Percentiles rank a stretch among this genome's conserved stretches.
phyloP scores from a whole-genome alignment of 1,140 invertebrate genomes.

The Anastrepha ludens region DNA sequence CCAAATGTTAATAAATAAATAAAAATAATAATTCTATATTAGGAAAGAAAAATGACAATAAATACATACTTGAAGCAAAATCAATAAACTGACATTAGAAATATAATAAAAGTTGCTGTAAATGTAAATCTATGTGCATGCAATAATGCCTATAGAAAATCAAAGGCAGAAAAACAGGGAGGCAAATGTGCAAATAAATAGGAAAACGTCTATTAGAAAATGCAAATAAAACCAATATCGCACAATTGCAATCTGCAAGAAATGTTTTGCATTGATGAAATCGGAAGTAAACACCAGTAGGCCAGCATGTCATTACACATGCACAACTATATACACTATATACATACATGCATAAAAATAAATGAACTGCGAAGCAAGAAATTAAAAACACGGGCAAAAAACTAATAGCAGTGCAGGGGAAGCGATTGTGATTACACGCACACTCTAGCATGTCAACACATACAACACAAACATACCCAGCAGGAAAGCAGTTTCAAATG shows the following conservation, averaged over 20 bases:
- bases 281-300: slow-evolving; percentile 44
- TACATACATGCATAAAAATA: background rate
- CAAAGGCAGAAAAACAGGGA: background rate
- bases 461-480: background rate
- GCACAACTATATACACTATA: background rate
- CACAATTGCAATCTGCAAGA: slow-evolving; percentile 8
- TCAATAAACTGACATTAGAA: background rate
- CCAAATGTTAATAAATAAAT: background rate
- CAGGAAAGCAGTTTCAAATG: background rate
- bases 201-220: background rate
- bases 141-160: background rate
- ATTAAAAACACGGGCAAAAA: background rate
- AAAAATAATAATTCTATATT: background rate
- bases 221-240: background rate
- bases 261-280: slow-evolving; percentile 43
- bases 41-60: too few species aligned
- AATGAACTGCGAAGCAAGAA: background rate
- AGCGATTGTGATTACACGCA: background rate
- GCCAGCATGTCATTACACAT: slow-evolving; percentile 10
- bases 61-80: background rate
- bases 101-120: background rate
- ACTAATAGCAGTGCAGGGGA: slow-evolving; percentile 19
- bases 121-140: background rate
- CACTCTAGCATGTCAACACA: too few species aligned
- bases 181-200: background rate